Evolutionary conservation across 2,797 vertebrate genomes (phyloP).

Genomic region (Nasua narica): DNA sequence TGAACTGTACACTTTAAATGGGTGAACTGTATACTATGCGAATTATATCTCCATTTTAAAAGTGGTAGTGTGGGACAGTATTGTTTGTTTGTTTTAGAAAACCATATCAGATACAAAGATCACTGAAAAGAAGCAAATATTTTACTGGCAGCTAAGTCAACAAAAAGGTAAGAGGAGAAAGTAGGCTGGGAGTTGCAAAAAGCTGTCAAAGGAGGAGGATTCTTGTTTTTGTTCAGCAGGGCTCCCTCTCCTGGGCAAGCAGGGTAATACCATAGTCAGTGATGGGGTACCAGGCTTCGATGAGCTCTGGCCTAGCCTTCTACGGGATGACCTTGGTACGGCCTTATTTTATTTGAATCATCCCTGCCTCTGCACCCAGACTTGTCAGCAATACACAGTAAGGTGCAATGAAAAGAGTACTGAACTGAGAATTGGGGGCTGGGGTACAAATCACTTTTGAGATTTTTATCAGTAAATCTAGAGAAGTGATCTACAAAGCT

Average conservation of each 20-base stretch:
- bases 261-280: not conserved
- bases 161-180: not conserved
- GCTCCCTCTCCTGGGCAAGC: conserved; percentile 10
- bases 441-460: not conserved
- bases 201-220: not conserved
- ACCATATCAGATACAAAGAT: not conserved
- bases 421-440: not conserved
- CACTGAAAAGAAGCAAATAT: not conserved
- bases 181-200: not conserved
- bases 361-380: not conserved
- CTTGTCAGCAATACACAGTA: not conserved
- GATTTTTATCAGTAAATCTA: not conserved
- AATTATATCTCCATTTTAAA: not conserved
- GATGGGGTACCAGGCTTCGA: not conserved
- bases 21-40: not conserved
- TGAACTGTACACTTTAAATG: not conserved
- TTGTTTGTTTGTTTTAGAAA: not conserved
- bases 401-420: not conserved
- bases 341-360: not conserved
- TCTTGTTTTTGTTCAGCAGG: not conserved
- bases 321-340: not conserved
- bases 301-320: not conserved
- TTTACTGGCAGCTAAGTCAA: not conserved
- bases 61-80: not conserved
- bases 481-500: not conserved